Evolutionary conservation across 2,888 invertebrate species (phyloP).

Genomic region (Meta bourneti): DNA sequence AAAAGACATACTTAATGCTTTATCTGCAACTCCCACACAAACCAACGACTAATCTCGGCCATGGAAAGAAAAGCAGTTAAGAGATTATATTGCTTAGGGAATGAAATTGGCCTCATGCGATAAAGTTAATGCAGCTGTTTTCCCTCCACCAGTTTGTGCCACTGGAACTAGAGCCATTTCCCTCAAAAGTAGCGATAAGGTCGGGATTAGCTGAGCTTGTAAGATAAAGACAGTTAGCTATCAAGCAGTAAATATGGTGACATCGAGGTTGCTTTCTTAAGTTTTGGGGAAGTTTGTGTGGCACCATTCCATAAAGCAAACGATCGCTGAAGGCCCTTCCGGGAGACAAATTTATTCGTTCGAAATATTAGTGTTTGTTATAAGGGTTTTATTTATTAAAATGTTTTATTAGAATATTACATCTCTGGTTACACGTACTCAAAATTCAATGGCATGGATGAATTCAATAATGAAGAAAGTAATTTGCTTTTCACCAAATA

Average conservation of each 20-base stretch:
- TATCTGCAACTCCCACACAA: slow-evolving; percentile 11
- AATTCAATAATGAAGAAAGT: too few species aligned
- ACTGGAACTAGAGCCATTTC: not conserved
- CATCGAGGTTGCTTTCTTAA: not conserved
- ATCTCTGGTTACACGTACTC: too few species aligned
- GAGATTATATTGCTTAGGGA: slow-evolving; percentile 39
- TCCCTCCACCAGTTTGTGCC: slow-evolving; percentile 17
- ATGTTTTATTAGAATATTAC: too few species aligned
- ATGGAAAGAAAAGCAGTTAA: slow-evolving; percentile 43
- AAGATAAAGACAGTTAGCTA: slow-evolving; percentile 34
- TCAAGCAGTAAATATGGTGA: slow-evolving; percentile 31
- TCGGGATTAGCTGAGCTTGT: slow-evolving; percentile 30
- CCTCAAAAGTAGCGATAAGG: slow-evolving; percentile 31
- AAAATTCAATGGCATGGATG: too few species aligned
- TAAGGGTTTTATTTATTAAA: too few species aligned
- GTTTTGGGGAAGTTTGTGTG: not conserved
- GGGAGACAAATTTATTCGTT: too few species aligned
- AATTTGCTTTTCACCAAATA: too few species aligned
- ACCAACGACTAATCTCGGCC: slow-evolving; percentile 29
- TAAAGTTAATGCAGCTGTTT: slow-evolving; percentile 49
- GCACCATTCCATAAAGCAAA: not conserved
- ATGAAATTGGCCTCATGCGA: slow-evolving; percentile 40
- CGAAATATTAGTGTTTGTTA: too few species aligned
- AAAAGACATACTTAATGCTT: not conserved
- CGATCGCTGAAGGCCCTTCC: not conserved